Conservation (phyloP, 2,113 vertebrate genomes). For the Cettia cetti region DNA sequence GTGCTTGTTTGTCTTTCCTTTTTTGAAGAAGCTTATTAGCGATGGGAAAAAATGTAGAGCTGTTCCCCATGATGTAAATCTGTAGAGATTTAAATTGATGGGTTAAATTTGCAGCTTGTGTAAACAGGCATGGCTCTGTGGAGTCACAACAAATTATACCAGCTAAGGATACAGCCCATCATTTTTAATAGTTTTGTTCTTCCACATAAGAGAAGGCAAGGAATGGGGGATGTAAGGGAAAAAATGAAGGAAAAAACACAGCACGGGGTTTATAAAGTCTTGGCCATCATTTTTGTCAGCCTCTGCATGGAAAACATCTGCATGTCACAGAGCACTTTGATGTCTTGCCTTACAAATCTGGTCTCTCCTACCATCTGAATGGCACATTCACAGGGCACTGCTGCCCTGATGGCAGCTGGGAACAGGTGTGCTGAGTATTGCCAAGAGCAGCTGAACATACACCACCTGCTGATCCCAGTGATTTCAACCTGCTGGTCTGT, state of each 20-base stretch:
- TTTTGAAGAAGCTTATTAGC: neutral
- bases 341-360: neutral
- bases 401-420: slow-evolving; percentile 14
- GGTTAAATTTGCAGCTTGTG: neutral
- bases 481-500: slow-evolving; percentile 1
- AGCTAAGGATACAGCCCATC: neutral
- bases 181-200: neutral
- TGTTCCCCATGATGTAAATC: slow-evolving; percentile 7
- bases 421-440: neutral
- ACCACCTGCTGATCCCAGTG: slow-evolving; percentile 24
- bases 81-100: neutral
- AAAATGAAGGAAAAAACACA: neutral
- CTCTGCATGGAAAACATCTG: slow-evolving; percentile 34
- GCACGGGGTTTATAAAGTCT: neutral
- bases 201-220: neutral
- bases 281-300: neutral
- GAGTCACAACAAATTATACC: neutral
- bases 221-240: neutral
- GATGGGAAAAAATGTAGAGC: neutral
- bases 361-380: neutral
- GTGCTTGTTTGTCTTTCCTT: neutral
- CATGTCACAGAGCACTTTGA: neutral
- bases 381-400: neutral
- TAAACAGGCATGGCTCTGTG: slow-evolving; percentile 5
- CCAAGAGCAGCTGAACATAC: slow-evolving; percentile 6